phyloP scores from a whole-genome alignment of 2,888 invertebrate species.

The Epistrophe grossulariae region DNA sequence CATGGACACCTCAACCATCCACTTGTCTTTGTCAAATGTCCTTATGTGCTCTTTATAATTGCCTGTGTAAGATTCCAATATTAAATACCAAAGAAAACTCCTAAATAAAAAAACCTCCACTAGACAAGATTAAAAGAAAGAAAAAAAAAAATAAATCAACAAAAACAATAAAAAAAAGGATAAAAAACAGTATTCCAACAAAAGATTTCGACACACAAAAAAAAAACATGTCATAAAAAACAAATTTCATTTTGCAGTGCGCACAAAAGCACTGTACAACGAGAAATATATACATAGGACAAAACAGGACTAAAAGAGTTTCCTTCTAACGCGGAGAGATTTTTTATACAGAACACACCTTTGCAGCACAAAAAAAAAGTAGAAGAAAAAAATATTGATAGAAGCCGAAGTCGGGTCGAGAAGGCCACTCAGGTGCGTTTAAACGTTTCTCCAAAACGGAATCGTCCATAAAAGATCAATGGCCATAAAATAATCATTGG shows the following conservation, averaged over 20 bases:
- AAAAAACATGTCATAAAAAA: conserved; percentile 64
- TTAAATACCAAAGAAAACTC: conserved; percentile 65
- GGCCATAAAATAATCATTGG: conserved; percentile 77
- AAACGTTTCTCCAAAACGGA: conserved; percentile 73
- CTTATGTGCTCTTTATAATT: conserved; percentile 65
- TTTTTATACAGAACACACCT: conserved; percentile 20
- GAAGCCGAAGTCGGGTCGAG: conserved; percentile 38
- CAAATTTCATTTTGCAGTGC: conserved; percentile 71
- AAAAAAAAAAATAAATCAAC: conserved; percentile 9
- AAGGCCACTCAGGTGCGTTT: conserved; percentile 75
- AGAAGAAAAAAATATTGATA: conserved; percentile 23
- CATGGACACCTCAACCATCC: conserved; percentile 2
- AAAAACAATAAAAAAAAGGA: conserved; percentile 19
- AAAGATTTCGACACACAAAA: conserved; percentile 46
- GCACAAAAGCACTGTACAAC: conserved; percentile 71
- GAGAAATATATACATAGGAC: conserved; percentile 7
- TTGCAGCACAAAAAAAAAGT: conserved; percentile 3
- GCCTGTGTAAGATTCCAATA: conserved; percentile 60
- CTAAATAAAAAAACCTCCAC: conserved; percentile 45
- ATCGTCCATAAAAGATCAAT: conserved; percentile 78
- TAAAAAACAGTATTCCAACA: conserved; percentile 36
- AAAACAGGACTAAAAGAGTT: conserved; percentile 33
- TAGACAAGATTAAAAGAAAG: conserved; percentile 53
- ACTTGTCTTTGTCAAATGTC: too few species aligned
- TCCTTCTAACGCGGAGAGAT: conserved; percentile 21